A percentile compares a stretch with the other conserved stretches of the same genome.
phyloP scores from a whole-genome alignment of 1,140 invertebrate species.

The Lepidostoma basale region DNA sequence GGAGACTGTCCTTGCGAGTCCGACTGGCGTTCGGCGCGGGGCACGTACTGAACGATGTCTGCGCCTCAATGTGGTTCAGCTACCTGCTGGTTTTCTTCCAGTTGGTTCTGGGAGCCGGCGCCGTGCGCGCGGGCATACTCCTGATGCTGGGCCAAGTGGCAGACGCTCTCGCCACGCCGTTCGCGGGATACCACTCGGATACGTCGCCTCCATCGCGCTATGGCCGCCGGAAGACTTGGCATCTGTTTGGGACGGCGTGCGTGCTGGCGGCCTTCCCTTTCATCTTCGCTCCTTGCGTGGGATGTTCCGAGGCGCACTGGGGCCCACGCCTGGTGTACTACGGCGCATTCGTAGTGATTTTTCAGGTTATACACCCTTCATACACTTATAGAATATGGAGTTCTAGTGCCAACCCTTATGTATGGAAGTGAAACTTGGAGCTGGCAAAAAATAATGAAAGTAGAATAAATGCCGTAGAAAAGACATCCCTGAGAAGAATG shows the following conservation, averaged over 20 bases:
- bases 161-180: conserved; percentile 87
- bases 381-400: no score
- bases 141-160: conserved; percentile 88
- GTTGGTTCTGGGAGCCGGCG: conserved; percentile 79
- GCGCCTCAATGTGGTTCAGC: conserved; percentile 96
- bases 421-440: no score
- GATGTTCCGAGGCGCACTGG: conserved; percentile 69
- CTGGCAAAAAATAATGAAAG: no score
- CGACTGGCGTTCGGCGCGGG: conserved; percentile 70
- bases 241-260: conserved; percentile 85
- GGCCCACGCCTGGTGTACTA: conserved; percentile 87
- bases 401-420: no score
- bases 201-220: conserved; percentile 72
- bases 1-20: background rate
- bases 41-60: conserved; percentile 93
- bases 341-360: conserved; percentile 86
- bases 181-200: conserved; percentile 89
- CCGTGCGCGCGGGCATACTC: conserved; percentile 76
- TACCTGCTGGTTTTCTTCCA: conserved; percentile 94
- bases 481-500: no score
- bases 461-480: no score
- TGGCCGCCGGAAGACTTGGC: conserved; percentile 90
- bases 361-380: no score
- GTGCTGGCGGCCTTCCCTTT: conserved; percentile 86
- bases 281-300: conserved; percentile 83